phyloP scores from a whole-genome alignment of 2,113 vertebrate species.

The Pelmatolapia mariae region DNA sequence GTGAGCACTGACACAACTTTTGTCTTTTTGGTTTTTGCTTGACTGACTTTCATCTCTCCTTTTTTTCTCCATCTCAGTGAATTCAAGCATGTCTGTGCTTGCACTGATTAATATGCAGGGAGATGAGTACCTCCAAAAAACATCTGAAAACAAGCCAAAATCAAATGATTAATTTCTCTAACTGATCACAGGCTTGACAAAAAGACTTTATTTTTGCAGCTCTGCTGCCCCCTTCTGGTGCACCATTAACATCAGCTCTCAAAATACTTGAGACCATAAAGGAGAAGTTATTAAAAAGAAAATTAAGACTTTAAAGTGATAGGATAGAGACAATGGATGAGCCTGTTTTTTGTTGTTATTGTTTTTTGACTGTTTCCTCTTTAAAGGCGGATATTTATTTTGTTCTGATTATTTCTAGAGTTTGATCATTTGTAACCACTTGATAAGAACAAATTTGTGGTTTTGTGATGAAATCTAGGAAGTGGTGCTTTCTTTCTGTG shows the following conservation, averaged over 20 bases:
- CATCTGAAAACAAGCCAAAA: background rate
- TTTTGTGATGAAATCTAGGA: background rate
- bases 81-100: background rate
- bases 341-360: background rate
- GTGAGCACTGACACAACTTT: slow-evolving; percentile 64
- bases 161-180: background rate
- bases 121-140: background rate
- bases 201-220: background rate
- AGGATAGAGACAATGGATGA: background rate
- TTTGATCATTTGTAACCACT: background rate
- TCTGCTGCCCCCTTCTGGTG: slow-evolving; percentile 56
- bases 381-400: background rate
- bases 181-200: background rate
- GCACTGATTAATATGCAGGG: background rate
- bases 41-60: background rate
- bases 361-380: background rate
- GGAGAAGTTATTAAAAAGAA: background rate
- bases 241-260: background rate
- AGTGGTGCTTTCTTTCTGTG: background rate
- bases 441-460: background rate
- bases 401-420: background rate
- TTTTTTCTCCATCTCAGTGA: background rate
- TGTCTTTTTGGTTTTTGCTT: background rate
- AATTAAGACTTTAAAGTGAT: background rate
- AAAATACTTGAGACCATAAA: background rate